Conservation (phyloP, 2,113 vertebrate species). For the Laterallus jamaicensis region DNA sequence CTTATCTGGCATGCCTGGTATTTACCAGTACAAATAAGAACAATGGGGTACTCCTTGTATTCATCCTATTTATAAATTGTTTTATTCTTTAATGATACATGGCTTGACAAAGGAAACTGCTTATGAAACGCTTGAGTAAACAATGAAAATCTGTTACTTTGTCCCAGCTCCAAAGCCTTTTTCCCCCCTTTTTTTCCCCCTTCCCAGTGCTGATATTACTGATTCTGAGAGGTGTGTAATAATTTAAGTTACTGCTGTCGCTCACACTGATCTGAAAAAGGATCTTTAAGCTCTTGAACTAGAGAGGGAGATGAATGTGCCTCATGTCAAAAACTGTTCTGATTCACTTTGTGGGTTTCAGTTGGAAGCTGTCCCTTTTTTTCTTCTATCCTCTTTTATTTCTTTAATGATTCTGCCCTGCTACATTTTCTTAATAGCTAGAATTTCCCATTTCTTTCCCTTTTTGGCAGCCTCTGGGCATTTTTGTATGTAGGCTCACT, state of each 20-base stretch:
- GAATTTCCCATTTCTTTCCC: conserved; percentile 51
- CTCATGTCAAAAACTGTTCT: neutral
- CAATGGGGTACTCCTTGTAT: conserved; percentile 47
- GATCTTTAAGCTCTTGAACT: neutral
- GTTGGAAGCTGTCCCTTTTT: neutral
- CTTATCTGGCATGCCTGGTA: neutral
- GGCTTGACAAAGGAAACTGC: conserved; percentile 33
- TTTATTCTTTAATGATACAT: conserved; percentile 29
- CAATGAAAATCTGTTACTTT: conserved; percentile 38
- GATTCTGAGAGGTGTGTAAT: neutral
- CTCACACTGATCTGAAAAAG: neutral
- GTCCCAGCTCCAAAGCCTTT: neutral
- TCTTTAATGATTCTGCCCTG: conserved; percentile 9
- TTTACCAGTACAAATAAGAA: neutral
- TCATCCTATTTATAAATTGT: conserved; percentile 18
- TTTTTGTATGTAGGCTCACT: conserved; percentile 36
- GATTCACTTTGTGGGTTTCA: neutral
- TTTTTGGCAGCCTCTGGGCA: conserved; percentile 15
- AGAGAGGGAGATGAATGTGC: neutral
- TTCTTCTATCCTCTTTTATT: neutral
- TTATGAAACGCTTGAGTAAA: conserved; percentile 37
- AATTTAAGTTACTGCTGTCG: neutral
- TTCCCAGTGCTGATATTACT: neutral
- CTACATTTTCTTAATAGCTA: conserved; percentile 18
- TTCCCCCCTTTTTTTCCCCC: neutral